Percentiles rank a stretch among this genome's conserved stretches.
Conservation (phyloP, 2,888 invertebrate species). For the Penaeus monodon region DNA sequence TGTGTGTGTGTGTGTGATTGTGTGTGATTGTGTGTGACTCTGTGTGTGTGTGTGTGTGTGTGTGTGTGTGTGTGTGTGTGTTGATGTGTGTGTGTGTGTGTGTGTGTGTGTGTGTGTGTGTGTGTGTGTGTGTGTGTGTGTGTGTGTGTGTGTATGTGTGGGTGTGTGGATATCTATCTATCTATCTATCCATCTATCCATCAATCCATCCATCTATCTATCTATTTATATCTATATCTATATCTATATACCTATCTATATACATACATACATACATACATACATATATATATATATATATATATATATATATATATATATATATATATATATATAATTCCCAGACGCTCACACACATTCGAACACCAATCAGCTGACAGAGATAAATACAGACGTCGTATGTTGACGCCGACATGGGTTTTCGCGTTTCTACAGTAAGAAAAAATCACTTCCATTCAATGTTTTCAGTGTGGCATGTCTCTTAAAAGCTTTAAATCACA, state of each 20-base stretch:
- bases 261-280: not conserved
- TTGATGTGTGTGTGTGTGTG: not conserved
- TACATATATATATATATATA: not conserved
- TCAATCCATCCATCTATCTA: not conserved
- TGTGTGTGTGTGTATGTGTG: not conserved
- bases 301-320: not conserved
- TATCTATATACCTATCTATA: not conserved
- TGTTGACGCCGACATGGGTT: no score
- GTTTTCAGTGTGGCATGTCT: no score
- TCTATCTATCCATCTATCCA: no score
- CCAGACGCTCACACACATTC: no score
- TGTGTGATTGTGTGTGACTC: not conserved
- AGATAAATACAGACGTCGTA: no score
- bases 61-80: not conserved
- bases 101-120: not conserved
- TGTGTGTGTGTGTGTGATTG: slow-evolving; percentile 3
- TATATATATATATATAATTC: not conserved
- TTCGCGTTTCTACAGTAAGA: no score
- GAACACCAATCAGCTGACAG: no score
- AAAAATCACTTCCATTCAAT: no score
- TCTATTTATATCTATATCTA: not conserved
- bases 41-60: not conserved
- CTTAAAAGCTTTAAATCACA: no score
- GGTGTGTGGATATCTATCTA: not conserved
- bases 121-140: not conserved